phyloP scores from a whole-genome alignment of 2,888 invertebrate genomes.

The Diadromus collaris region DNA sequence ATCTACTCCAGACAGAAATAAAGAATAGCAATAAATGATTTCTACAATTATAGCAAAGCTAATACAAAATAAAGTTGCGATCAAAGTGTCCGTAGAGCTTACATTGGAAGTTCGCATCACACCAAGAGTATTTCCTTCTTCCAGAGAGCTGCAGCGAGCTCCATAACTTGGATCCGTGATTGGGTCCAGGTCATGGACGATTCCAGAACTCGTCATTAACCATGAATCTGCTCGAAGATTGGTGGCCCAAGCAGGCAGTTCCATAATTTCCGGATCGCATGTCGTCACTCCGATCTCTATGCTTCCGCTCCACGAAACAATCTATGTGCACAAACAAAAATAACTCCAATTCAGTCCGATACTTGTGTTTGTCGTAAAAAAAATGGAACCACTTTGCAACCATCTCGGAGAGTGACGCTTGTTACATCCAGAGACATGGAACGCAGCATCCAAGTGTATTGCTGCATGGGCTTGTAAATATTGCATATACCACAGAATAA shows the following conservation, averaged over 20 bases:
- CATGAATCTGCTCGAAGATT: slow-evolving; percentile 91
- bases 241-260: slow-evolving; percentile 88
- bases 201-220: slow-evolving; percentile 94
- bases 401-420: too few species aligned
- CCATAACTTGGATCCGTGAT: slow-evolving; percentile 91
- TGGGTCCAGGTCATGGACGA: slow-evolving; percentile 92
- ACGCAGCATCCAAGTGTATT: too few species aligned
- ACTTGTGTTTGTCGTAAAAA: not conserved
- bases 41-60: not conserved
- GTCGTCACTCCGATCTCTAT: slow-evolving; percentile 89
- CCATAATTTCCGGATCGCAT: slow-evolving; percentile 85
- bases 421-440: too few species aligned
- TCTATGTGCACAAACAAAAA: slow-evolving; percentile 80
- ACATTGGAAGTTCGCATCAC: slow-evolving; percentile 91
- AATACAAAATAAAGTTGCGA: not conserved
- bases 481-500: too few species aligned
- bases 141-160: slow-evolving; percentile 90
- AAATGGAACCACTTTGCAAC: too few species aligned
- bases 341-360: not conserved
- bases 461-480: too few species aligned
- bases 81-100: slow-evolving; percentile 61
- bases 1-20: not conserved
- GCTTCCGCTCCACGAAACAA: slow-evolving; percentile 90
- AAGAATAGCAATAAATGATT: not conserved
- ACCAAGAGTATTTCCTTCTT: slow-evolving; percentile 92